Evolutionary conservation across 37 sponge, comb jelly and placozoan genomes (phyloP), one percentile per base, ranked within the genome.

Genomic region (Eunapius fragilis): DNA sequence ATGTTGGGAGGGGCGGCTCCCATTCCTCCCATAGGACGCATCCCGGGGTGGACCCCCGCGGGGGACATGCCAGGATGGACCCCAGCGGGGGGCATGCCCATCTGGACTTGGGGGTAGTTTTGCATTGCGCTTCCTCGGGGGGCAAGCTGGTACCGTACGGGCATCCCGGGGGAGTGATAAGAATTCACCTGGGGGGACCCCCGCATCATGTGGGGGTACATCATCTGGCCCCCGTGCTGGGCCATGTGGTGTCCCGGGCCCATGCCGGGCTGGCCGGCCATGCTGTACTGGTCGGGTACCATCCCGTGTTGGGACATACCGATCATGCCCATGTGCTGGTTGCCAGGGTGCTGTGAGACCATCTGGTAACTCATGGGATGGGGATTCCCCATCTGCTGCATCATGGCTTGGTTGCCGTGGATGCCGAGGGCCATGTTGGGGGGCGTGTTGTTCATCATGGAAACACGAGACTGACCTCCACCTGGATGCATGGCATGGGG

Each of bases 211-310:
- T 31, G 37, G 1, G 67, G 13, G 41, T 82, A 72, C 12, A 37
- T 37, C 81, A 80, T 80, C 31, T 72, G 41, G 17, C 23, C 25
- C n/a, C 45, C 70, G 28, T 80, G 80, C 28, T 82, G 82, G 2
- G 2, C 27, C 72, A 82, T 82, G 25, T 26, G 41, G 36, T 31
- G 41, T 11, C 71, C 72, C 82, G 36, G 33, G n/a, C 71, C 70
- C 38, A 34, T 28, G 30, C 32, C 82, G 37, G 70, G 82, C 25
- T 32, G 82, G 24, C 45, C 27, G 38, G 69, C 32, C 79, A 49
- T 79, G 67, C 37, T 26, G 31, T 79, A 26, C 68, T 69, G 32
- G 25, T 34, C 37, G 2, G 41, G 37, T 73, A 68, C 45, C 84
- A 73, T 84, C 12, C 74, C 58, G 19, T 73, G 74, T 67, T 77